phyloP scores from a whole-genome alignment of 2,888 invertebrate species.

The Netelia inedita region DNA sequence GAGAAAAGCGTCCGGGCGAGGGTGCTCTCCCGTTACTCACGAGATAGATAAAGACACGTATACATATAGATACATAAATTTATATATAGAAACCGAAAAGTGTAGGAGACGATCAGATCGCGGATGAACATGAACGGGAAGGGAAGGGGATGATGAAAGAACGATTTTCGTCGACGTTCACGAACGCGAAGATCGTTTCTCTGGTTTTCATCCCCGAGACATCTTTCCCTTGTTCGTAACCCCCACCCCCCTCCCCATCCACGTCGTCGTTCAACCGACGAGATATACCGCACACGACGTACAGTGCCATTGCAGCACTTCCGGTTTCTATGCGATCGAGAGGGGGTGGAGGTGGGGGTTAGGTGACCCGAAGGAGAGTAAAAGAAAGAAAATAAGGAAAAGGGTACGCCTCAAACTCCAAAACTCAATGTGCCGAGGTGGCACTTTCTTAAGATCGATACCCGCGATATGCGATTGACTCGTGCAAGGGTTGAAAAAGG shows the following conservation, averaged over 20 bases:
- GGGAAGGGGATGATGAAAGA: conserved; percentile 26
- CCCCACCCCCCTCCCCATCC: no score
- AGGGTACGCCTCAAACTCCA: conserved; percentile 30
- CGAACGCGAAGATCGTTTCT: conserved; percentile 28
- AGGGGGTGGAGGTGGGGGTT: not conserved
- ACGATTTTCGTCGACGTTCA: conserved; percentile 39
- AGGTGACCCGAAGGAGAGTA: no score
- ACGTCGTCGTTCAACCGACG: not conserved
- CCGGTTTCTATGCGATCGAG: conserved; percentile 19
- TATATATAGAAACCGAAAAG: conserved; percentile 19
- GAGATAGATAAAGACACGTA: not conserved
- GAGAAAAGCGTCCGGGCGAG: conserved; percentile 21
- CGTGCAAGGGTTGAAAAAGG: conserved; percentile 10
- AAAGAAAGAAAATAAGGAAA: conserved; percentile 9
- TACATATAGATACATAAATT: conserved; percentile 7
- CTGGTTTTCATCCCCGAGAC: conserved; percentile 16
- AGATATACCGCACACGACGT: conserved; percentile 30
- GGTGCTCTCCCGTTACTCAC: conserved; percentile 13
- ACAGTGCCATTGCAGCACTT: conserved; percentile 32
- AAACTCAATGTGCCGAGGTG: conserved; percentile 52
- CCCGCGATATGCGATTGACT: not conserved
- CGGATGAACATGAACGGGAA: conserved; percentile 9
- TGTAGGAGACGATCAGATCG: conserved; percentile 24
- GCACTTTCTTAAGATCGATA: not conserved
- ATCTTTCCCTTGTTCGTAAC: not conserved